Evolutionary conservation across 2,888 invertebrate genomes (phyloP).

Genomic region (Leptopilina drosophilae): DNA sequence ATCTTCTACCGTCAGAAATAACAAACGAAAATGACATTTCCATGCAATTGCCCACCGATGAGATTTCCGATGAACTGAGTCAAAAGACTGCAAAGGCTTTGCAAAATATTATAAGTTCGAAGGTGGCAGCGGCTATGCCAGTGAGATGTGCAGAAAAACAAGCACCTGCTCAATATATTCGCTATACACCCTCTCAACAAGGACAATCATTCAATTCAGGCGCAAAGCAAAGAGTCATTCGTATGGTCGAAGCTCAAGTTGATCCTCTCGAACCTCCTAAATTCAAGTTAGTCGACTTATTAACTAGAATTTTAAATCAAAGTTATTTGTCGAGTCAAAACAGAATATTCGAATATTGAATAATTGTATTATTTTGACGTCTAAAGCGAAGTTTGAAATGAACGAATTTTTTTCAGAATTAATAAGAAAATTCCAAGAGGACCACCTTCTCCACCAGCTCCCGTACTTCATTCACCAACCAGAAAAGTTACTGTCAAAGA

Average conservation of each 20-base stretch:
- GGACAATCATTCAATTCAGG: constrained; percentile 96
- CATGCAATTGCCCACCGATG: constrained; percentile 93
- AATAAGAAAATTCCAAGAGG: constrained; percentile 99
- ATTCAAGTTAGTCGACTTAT: constrained; percentile 81
- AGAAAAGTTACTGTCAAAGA: constrained; percentile 98
- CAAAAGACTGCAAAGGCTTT: constrained; percentile 93
- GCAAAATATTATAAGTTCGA: constrained; percentile 91
- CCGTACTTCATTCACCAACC: constrained; percentile 98
- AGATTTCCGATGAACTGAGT: constrained; percentile 91
- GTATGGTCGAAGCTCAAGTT: constrained; percentile 94
- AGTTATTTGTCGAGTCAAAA: too few species aligned
- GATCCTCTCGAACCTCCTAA: constrained; percentile 99
- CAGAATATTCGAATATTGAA: too few species aligned
- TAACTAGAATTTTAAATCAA: not conserved
- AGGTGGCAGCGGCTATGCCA: constrained; percentile 98
- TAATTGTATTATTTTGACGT: too few species aligned
- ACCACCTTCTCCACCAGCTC: constrained; percentile 99
- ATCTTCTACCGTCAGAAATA: constrained; percentile 94
- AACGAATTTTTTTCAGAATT: constrained; percentile 81
- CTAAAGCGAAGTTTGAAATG: not conserved
- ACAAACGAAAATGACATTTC: constrained; percentile 92
- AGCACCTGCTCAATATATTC: constrained; percentile 96
- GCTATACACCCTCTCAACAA: constrained; percentile 99
- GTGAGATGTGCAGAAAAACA: constrained; percentile 95
- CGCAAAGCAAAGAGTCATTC: constrained; percentile 97